A percentile compares a stretch with the other conserved stretches of the same genome.
phyloP scores from a whole-genome alignment of 2,888 invertebrate species.

The Polia nebulosa region DNA sequence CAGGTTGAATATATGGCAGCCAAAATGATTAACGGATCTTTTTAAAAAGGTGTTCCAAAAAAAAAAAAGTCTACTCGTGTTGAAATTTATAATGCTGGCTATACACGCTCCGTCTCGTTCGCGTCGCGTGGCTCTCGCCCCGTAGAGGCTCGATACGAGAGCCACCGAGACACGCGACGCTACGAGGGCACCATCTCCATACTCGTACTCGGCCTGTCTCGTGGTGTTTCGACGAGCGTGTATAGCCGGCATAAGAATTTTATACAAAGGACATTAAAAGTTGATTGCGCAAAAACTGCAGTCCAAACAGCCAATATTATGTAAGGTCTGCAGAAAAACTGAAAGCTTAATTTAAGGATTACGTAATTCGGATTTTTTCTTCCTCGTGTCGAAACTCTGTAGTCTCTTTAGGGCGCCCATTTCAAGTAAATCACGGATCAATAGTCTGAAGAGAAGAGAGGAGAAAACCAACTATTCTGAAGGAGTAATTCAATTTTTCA shows the following conservation, averaged over 20 bases:
- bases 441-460: background rate
- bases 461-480: background rate
- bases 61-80: background rate
- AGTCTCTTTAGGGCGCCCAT: too few relatives aligned
- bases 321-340: constrained; percentile 16
- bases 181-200: too few relatives aligned
- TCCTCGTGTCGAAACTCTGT: background rate
- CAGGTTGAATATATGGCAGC: background rate
- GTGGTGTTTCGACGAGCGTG: too few relatives aligned
- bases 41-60: constrained; percentile 18
- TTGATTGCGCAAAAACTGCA: constrained; percentile 20
- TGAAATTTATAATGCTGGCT: background rate
- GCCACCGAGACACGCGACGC: too few relatives aligned
- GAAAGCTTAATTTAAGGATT: constrained; percentile 8
- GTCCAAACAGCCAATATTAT: background rate
- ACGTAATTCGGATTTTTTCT: constrained; percentile 20
- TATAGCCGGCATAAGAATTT: background rate
- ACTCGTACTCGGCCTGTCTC: background rate
- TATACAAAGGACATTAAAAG: constrained; percentile 2
- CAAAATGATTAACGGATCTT: background rate
- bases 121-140: too few relatives aligned
- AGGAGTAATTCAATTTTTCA: background rate
- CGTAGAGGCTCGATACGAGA: too few relatives aligned
- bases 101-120: too few relatives aligned
- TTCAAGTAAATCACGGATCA: background rate